phyloP scores from a whole-genome alignment of 2,797 vertebrate species.

The Ammospiza maritima region DNA sequence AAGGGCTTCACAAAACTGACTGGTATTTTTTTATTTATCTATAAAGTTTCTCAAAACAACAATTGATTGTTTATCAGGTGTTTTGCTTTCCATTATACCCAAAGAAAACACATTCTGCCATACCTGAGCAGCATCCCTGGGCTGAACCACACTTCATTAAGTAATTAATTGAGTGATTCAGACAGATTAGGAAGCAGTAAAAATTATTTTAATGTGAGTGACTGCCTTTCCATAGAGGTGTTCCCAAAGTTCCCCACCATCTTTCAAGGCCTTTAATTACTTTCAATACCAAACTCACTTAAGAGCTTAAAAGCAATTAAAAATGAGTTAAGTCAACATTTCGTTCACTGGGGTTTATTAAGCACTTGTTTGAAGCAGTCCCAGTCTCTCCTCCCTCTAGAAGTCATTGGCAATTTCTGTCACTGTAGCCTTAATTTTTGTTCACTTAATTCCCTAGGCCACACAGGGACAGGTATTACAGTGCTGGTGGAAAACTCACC shows the following conservation, averaged over 20 bases:
- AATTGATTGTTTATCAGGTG: neutral
- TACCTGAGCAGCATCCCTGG: neutral
- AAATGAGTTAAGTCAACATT: neutral
- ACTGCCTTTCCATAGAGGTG: neutral
- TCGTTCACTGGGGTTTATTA: neutral
- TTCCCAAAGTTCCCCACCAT: neutral
- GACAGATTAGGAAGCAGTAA: neutral
- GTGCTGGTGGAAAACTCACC: neutral
- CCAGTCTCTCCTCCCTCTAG: neutral
- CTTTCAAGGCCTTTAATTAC: neutral
- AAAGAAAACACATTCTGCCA: neutral
- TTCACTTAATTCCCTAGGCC: neutral
- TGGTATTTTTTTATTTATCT: neutral
- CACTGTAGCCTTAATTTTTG: neutral
- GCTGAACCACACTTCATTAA: neutral
- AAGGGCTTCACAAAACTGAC: neutral
- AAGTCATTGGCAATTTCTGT: neutral
- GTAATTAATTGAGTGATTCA: neutral
- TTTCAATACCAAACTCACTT: neutral
- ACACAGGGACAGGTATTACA: neutral
- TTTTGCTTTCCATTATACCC: neutral
- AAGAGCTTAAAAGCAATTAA: constrained; percentile 10
- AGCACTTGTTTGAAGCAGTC: neutral
- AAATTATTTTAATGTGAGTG: neutral
- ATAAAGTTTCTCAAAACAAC: neutral